Base-by-base conservation (phyloP, 2,113 vertebrate species). In the Gobiocypris rarus region DNA sequence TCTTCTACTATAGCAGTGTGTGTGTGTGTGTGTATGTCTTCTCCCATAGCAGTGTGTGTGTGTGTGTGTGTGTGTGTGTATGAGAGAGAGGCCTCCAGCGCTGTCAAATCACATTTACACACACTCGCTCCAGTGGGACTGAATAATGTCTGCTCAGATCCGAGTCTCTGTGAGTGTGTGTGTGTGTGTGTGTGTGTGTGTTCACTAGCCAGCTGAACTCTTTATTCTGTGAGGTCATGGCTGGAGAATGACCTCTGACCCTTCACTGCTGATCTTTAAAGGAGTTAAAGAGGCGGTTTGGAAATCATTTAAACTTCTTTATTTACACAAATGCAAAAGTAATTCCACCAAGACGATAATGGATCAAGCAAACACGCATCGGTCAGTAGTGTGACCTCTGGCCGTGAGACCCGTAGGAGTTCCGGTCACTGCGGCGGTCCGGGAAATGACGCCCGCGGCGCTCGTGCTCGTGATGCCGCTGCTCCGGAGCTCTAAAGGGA, bases 71-170 rank as follows among this genome's bases (percentile, higher is more conserved):
- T 34, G 34, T 34, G 34, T 34, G 34, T 34, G 34, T 34, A 3
- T 4, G 22, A 24, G 22, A 58, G 22, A 58, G 56, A 58, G 8
- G 22, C 90, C 90, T 93, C 89, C 87, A 88, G 70, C 77, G 89
- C 92, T 91, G 93, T 94, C 94, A 93, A 91, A 86, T 91, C 86
- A 84, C 83, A 92, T 95, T 59, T n/a, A n/a, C 78, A 71, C 81
- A 85, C 90, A 88, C 88, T 31, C 31, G 88, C 70, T 8, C 3
- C 70, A 48, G 7, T 73, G 6, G 2, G 22, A 10, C 70, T 73
- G 14, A 48, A 48, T 48, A 41, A 38, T 38, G 34, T 38, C 34
- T 38, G 34, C 34, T 38, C 34, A 38, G 5, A 38, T 38, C 5
- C 4, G 34, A 38, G 34, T 6, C 4, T 38, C 34, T 38, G 4